A percentile compares a stretch with the other conserved stretches of the same genome.
Evolutionary conservation across 2,797 vertebrate species (phyloP).

Genomic region (Strix occidentalis): DNA sequence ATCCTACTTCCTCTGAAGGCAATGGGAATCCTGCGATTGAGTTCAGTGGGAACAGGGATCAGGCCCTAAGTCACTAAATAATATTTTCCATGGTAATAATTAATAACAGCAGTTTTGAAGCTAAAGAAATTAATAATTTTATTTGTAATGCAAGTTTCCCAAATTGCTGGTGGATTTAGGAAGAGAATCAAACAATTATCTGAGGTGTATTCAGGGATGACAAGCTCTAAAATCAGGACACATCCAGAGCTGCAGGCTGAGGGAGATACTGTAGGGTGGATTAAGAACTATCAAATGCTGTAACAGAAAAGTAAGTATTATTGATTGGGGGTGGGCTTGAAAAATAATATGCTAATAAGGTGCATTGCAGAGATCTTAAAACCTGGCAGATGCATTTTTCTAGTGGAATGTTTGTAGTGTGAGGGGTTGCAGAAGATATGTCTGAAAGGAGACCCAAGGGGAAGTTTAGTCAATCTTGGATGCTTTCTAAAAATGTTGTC

Average conservation of each 20-base stretch:
- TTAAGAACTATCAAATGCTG: slow-evolving; percentile 62
- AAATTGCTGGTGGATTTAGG: slow-evolving; percentile 62
- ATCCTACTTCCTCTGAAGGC: slow-evolving; percentile 6
- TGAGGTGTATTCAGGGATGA: slow-evolving; percentile 35
- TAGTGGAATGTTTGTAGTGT: slow-evolving; percentile 31
- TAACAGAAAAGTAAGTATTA: slow-evolving; percentile 68
- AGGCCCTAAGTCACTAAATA: slow-evolving; percentile 68
- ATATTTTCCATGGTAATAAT: slow-evolving; percentile 72
- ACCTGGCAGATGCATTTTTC: slow-evolving; percentile 47
- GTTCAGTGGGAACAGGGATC: slow-evolving; percentile 12
- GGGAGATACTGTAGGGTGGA: slow-evolving; percentile 49
- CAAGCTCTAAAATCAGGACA: slow-evolving; percentile 64
- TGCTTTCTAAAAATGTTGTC: slow-evolving; percentile 64
- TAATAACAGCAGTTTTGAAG: slow-evolving; percentile 64
- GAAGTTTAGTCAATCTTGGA: slow-evolving; percentile 55
- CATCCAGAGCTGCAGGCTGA: slow-evolving; percentile 51
- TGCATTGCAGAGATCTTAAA: slow-evolving; percentile 46
- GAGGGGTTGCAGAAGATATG: slow-evolving; percentile 34
- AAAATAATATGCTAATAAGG: slow-evolving; percentile 66
- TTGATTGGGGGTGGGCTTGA: slow-evolving; percentile 58
- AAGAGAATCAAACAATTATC: slow-evolving; percentile 63
- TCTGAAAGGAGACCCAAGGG: slow-evolving; percentile 49
- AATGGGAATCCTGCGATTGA: not conserved
- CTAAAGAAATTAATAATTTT: slow-evolving; percentile 32
- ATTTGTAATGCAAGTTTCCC: slow-evolving; percentile 39